A percentile compares a stretch with the other conserved stretches of the same genome.
phyloP scores from a whole-genome alignment of 35 echinoderm and acorn worm species.

The Apostichopus californicus region DNA sequence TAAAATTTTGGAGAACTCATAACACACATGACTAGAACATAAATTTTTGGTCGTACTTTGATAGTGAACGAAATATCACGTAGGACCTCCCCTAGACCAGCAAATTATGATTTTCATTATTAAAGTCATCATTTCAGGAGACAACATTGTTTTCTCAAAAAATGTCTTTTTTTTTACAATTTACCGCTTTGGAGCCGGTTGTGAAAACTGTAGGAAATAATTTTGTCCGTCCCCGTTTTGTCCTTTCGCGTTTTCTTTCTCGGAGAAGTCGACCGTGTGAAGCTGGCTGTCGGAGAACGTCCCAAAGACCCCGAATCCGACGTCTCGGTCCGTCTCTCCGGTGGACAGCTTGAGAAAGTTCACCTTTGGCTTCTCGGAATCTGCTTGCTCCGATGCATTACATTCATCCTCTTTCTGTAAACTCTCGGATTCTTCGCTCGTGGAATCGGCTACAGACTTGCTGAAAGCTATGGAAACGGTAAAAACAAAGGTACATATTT shows the following conservation, averaged over 20 bases:
- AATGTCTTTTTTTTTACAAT: too few relatives aligned
- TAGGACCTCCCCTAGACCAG: too few relatives aligned
- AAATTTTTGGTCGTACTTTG: too few relatives aligned
- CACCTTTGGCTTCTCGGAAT: constrained; percentile 54
- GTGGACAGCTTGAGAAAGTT: constrained; percentile 70
- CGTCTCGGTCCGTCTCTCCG: constrained; percentile 66
- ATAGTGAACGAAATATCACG: too few relatives aligned
- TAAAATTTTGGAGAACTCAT: too few relatives aligned
- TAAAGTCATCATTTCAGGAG: too few relatives aligned
- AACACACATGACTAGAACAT: too few relatives aligned
- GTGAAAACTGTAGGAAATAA: constrained; percentile 76
- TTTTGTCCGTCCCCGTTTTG: constrained; percentile 71
- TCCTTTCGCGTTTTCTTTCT: constrained; percentile 34
- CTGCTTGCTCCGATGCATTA: background rate
- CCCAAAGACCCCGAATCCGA: constrained; percentile 85
- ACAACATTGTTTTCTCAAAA: too few relatives aligned
- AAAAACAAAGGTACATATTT: too few relatives aligned
- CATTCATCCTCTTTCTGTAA: constrained; percentile 28
- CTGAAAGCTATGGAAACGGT: constrained; percentile 4
- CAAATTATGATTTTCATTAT: too few relatives aligned
- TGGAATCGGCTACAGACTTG: constrained; percentile 46
- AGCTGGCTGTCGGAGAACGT: constrained; percentile 66
- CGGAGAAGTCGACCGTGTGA: constrained; percentile 53
- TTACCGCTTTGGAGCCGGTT: too few relatives aligned
- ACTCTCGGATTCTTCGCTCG: constrained; percentile 4